phyloP scores from a whole-genome alignment of 1,140 invertebrate species.

The Diabrotica undecimpunctata region DNA sequence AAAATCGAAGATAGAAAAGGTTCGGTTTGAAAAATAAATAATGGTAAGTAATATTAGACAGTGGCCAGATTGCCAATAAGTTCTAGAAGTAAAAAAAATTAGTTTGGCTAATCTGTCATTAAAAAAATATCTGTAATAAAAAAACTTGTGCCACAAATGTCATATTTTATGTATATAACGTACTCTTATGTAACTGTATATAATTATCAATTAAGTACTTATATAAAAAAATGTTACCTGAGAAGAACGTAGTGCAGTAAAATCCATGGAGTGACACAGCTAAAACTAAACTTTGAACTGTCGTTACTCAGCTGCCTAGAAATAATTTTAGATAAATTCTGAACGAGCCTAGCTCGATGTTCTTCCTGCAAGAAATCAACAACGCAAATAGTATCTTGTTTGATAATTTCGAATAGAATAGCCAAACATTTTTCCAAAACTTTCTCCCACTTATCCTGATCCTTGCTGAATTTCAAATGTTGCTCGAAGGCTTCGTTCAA shows the following conservation, averaged over 20 bases:
- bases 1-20: too few species aligned
- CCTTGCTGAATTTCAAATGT: conserved; percentile 46
- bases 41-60: too few species aligned
- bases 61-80: too few species aligned
- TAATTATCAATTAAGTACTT: conserved; percentile 11
- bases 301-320: conserved; percentile 69
- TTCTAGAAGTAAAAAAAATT: too few species aligned
- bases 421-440: conserved; percentile 65
- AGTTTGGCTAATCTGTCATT: too few species aligned
- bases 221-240: conserved; percentile 50
- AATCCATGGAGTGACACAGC: conserved; percentile 76
- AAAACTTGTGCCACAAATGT: too few species aligned
- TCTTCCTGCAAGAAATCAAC: conserved; percentile 54
- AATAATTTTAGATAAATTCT: conserved; percentile 71
- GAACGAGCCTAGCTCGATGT: conserved; percentile 61
- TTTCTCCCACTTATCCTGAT: conserved; percentile 55
- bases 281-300: conserved; percentile 65
- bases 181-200: not conserved
- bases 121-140: too few species aligned
- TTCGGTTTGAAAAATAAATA: too few species aligned
- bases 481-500: conserved; percentile 54
- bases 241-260: conserved; percentile 74
- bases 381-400: conserved; percentile 54
- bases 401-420: conserved; percentile 64
- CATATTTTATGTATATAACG: too few species aligned